Base-by-base conservation (phyloP, 2,113 vertebrate species). In the Tricholaema leucomelas region DNA sequence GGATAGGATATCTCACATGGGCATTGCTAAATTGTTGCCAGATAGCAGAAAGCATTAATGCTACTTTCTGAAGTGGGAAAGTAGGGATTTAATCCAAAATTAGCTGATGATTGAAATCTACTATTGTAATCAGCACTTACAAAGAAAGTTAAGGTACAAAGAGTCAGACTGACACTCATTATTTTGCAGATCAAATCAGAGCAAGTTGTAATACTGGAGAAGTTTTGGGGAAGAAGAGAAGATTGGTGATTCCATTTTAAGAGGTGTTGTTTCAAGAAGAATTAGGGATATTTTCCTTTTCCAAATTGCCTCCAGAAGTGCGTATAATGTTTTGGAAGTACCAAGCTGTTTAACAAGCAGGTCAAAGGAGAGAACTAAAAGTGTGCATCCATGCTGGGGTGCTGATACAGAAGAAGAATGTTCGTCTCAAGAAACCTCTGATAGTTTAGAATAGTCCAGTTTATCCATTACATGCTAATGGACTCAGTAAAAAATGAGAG, bases 71-170 rank as follows among this genome's bases (percentile, higher is more conserved):
- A 93, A 93, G 65, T 80, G 78, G 95, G 72, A 91, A 92, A 92
- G 87, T 91, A 73, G 88, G 75, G 56, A 95, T 91, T 92, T 87
- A 87, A 82, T 89, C 87, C 81, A 94, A 96, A 95, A 87, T 15
- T 25, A 72, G 30, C 16, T 44, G 27, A 3, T 85, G 23, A 8
- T 42, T 63, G 56, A 77, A 85, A 76, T 52, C 70, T 13, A 14
- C 24, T 56, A 4, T 35, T 65, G 61, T 58, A 70, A 61, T 46
- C 64, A 33, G 25, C 52, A 76, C 0, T 0, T 10, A 70, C 67
- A 70, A 71, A 81, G 38, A 38, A 85, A 91, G 9, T 85, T 70
- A 35, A 90, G 18, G 38, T 65, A 70, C 44, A 35, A 95, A 81
- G 46, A 72, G 50, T 8, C n/a, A 60, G 20, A 79, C 23, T 52